These are phyloP conservation scores for Drosophila santomea DNA, from an alignment of 1,140 invertebrate species.

Conservation along the genomic window DNA sequence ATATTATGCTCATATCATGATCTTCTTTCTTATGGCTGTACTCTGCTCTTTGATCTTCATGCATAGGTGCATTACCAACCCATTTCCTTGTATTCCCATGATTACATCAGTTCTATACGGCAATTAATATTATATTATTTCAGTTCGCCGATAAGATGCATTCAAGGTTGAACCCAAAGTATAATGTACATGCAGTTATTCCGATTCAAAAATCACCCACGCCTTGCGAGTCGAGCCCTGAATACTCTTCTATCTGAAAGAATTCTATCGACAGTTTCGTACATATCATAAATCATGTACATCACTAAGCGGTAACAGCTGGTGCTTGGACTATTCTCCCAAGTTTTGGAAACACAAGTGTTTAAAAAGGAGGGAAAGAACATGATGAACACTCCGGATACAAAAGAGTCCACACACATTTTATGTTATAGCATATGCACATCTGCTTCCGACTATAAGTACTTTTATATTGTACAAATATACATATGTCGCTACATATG, in stretches of 20 bases:
- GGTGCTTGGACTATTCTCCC: not conserved
- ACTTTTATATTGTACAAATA: constrained; percentile 13
- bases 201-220: not conserved
- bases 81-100: not conserved
- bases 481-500: constrained; percentile 2
- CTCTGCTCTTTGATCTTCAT: not conserved
- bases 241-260: constrained; percentile 1
- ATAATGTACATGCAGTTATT: constrained; percentile 1
- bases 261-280: not conserved
- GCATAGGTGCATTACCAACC: not conserved
- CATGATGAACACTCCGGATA: constrained; percentile 1
- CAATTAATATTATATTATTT: constrained; percentile 16
- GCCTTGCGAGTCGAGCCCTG: not conserved
- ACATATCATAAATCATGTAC: not conserved
- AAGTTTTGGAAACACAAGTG: constrained; percentile 2
- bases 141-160: constrained; percentile 14
- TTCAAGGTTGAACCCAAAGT: constrained; percentile 20
- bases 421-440: constrained; percentile 10
- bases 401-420: constrained; percentile 5
- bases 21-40: not conserved
- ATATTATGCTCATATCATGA: no score
- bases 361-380: not conserved
- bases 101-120: not conserved
- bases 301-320: not conserved
- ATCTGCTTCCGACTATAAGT: constrained; percentile 33